Evolutionary conservation across 2,888 invertebrate genomes (phyloP).

Genomic region (Hybos culiciformis): DNA sequence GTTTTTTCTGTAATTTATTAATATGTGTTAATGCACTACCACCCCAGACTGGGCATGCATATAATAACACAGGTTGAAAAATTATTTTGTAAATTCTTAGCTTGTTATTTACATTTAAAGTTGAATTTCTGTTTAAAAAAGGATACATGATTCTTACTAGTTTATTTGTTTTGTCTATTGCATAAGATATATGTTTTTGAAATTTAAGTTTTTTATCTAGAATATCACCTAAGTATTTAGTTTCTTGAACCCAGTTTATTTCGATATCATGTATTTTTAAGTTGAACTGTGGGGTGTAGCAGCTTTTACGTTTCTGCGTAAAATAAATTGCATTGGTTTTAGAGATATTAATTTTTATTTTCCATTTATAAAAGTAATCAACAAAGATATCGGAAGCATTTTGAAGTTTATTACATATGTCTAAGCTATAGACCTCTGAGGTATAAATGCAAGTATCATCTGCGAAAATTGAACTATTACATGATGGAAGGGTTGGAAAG

Average conservation of each 20-base stretch:
- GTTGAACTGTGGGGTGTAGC: background rate
- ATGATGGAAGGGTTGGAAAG: slow-evolving; percentile 9
- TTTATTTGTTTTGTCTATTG: background rate
- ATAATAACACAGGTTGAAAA: slow-evolving; percentile 5
- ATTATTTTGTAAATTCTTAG: slow-evolving; percentile 5
- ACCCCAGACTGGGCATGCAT: slow-evolving; percentile 4
- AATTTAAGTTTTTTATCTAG: background rate
- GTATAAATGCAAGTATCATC: slow-evolving; percentile 14
- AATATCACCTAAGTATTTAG: background rate
- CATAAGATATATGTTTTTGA: background rate
- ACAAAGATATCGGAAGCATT: background rate
- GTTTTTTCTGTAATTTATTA: slow-evolving; percentile 3
- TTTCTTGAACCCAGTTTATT: background rate
- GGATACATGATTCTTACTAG: slow-evolving; percentile 1
- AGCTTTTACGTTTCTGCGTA: slow-evolving; percentile 3
- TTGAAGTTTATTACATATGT: slow-evolving; percentile 1
- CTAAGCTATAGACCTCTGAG: background rate
- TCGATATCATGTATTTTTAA: background rate
- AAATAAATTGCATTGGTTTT: slow-evolving; percentile 11
- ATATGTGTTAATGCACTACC: slow-evolving; percentile 5
- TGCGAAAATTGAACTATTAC: slow-evolving; percentile 11
- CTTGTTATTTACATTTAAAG: slow-evolving; percentile 5
- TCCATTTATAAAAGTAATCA: slow-evolving; percentile 9
- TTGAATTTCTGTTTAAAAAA: slow-evolving; percentile 4
- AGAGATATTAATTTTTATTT: slow-evolving; percentile 9